A percentile compares a stretch with the other conserved stretches of the same genome.
These are phyloP conservation scores for Diorhabda carinulata DNA, from an alignment of 1,140 invertebrate species.

Conservation along the genomic window DNA sequence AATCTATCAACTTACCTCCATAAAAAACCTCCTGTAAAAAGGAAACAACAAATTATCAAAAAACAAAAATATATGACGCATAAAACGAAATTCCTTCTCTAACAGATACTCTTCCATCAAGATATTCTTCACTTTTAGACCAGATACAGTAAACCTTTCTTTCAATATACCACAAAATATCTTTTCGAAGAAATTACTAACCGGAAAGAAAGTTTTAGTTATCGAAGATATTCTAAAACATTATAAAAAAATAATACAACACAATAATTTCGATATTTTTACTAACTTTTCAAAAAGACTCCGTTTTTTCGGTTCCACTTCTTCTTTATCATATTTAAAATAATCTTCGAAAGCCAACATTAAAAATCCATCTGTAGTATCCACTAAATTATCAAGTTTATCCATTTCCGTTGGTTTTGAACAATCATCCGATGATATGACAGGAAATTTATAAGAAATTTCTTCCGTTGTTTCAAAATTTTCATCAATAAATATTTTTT, in stretches of 20 bases:
- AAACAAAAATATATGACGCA: constrained; percentile 61
- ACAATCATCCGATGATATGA: constrained; percentile 20
- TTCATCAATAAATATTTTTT: constrained; percentile 1
- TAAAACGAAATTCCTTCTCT: constrained; percentile 50
- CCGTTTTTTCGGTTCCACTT: neutral
- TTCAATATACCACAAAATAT: constrained; percentile 49
- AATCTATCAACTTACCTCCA: constrained; percentile 49
- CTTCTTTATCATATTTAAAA: constrained; percentile 22
- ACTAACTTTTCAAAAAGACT: constrained; percentile 33
- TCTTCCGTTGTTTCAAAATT: neutral
- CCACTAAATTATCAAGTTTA: constrained; percentile 37
- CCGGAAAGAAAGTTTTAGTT: constrained; percentile 35
- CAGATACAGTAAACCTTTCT: constrained; percentile 49
- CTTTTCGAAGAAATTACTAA: constrained; percentile 47
- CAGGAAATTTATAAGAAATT: constrained; percentile 24
- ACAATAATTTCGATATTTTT: neutral
- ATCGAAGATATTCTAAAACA: constrained; percentile 32
- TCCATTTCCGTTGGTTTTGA: constrained; percentile 29
- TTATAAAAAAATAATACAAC: neutral
- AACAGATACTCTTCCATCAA: constrained; percentile 52
- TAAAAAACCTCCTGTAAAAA: constrained; percentile 58
- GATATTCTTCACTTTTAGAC: constrained; percentile 53
- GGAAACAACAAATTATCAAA: constrained; percentile 61
- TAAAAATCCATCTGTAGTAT: constrained; percentile 40
- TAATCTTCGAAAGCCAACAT: constrained; percentile 38